Percentiles rank a stretch among this genome's conserved stretches.
phyloP scores from a whole-genome alignment of 2,113 vertebrate species.

The Melospiza georgiana region DNA sequence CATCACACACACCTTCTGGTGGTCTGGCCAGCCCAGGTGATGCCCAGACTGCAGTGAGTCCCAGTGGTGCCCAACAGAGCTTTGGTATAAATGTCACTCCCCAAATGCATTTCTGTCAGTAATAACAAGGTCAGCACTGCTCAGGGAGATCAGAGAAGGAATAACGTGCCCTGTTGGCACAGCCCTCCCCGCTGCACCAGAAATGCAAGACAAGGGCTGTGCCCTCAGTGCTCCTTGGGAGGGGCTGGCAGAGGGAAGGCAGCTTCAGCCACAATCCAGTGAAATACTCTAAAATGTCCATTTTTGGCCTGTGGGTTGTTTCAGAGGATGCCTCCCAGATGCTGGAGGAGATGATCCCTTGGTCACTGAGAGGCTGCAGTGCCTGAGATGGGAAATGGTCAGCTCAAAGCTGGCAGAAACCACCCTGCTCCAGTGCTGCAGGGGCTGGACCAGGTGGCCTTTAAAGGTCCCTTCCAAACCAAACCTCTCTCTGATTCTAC shows the following conservation, averaged over 20 bases:
- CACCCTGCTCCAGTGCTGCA: background rate
- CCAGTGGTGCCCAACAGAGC: background rate
- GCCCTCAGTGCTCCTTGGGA: background rate
- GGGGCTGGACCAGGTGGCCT: background rate
- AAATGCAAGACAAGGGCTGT: background rate
- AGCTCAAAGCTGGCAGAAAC: background rate
- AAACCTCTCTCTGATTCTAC: background rate
- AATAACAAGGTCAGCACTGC: background rate
- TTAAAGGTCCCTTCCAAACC: background rate
- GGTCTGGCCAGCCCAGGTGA: rapidly evolving
- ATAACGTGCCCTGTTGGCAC: background rate
- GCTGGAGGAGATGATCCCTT: background rate
- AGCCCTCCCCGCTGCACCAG: background rate
- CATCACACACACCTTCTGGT: too few species aligned
- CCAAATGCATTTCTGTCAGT: background rate
- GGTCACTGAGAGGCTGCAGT: background rate
- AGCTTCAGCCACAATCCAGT: background rate
- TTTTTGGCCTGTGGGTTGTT: background rate
- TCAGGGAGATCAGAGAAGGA: background rate
- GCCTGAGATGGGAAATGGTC: background rate
- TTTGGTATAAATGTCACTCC: background rate
- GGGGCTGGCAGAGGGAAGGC: background rate
- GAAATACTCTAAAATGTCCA: background rate
- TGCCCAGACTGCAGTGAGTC: background rate
- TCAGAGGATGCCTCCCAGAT: background rate